Evolutionary conservation across 2,113 vertebrate species (phyloP).

Genomic region (Hymenochirus boettgeri): DNA sequence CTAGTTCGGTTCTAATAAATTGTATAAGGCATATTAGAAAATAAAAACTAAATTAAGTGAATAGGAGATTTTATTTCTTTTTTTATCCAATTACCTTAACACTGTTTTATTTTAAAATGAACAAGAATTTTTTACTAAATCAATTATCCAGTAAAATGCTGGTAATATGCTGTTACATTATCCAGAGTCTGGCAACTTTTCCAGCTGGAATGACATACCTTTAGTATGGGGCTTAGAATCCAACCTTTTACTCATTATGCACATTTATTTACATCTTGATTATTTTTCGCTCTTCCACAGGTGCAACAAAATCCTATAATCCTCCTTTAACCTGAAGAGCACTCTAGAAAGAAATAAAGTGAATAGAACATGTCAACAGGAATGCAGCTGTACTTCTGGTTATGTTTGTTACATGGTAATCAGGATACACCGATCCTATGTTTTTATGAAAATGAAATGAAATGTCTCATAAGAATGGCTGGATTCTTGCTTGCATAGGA

Average conservation of each 20-base stretch:
- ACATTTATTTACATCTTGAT: conserved; percentile 32
- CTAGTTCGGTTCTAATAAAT: too few species aligned
- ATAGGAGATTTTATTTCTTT: too few species aligned
- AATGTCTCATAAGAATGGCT: conserved; percentile 48
- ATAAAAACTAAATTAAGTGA: too few species aligned
- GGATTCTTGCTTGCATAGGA: conserved; percentile 53
- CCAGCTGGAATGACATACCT: too few species aligned
- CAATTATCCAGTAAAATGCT: too few species aligned
- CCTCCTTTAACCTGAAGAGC: conserved; percentile 28
- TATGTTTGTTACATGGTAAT: conserved; percentile 40
- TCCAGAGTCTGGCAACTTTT: too few species aligned
- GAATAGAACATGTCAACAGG: conserved; percentile 34
- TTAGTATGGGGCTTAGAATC: too few species aligned
- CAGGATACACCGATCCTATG: conserved; percentile 44
- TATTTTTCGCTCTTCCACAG: conserved; percentile 29
- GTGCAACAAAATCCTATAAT: neutral
- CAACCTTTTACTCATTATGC: neutral
- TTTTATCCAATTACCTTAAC: too few species aligned
- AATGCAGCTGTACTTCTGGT: conserved; percentile 30
- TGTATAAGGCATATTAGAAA: too few species aligned
- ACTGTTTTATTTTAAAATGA: too few species aligned
- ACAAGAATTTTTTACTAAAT: too few species aligned
- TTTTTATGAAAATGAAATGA: conserved; percentile 52
- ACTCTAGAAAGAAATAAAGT: conserved; percentile 26
- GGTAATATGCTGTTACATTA: too few species aligned